Base-by-base conservation (phyloP, 1,140 invertebrate genomes). In the Macrobrachium rosenbergii region DNA sequence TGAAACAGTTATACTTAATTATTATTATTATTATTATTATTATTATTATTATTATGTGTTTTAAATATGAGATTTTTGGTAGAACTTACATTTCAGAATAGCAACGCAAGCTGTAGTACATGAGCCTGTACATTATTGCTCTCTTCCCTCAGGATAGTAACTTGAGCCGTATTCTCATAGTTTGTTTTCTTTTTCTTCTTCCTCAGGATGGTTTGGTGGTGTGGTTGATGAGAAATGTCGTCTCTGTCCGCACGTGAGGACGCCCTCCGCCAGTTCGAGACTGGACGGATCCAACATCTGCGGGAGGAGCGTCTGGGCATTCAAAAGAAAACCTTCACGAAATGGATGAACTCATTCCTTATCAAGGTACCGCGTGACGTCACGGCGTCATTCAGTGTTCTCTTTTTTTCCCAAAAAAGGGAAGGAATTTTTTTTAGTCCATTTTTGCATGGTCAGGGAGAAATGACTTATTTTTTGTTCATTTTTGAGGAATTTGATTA, bases 271-370 rank as follows among this genome's bases (percentile, higher is more conserved):
- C 98, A 98, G 92, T 99, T 99, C 92, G 98, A 99, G 94, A 97
- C 96, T 93, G 96, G 96, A 90, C 95, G 98, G 83, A 99, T 99
- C 91, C 96, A 97, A 93, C 96, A 97, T 91, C 94, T 99, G 91
- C 98, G 99, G 92, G 97, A 99, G 92, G 98, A 99, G 93, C 95
- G 98, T 88, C 93, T 99, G 82, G 96, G 98, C 92, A 99, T 99
- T 90, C 99, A 99, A 93, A 99, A 99, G 94, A 99, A 99, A 93
- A 99, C 99, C 11, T 99, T 99, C 93, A 99, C 99, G 91, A 99
- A 99, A 98, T 99, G 98, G 99, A 98, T 99, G 95, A 99, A 99
- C 93, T 98, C 98, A 2, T 99, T 99, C 93, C 93, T 99, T 88
- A 95, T 97, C 91, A 99, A 98, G 95, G 98, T 98, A 45, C 28